These are phyloP conservation scores for Stratiomys singularior DNA, from an alignment of 2,888 invertebrate species.

Conservation along the genomic window DNA sequence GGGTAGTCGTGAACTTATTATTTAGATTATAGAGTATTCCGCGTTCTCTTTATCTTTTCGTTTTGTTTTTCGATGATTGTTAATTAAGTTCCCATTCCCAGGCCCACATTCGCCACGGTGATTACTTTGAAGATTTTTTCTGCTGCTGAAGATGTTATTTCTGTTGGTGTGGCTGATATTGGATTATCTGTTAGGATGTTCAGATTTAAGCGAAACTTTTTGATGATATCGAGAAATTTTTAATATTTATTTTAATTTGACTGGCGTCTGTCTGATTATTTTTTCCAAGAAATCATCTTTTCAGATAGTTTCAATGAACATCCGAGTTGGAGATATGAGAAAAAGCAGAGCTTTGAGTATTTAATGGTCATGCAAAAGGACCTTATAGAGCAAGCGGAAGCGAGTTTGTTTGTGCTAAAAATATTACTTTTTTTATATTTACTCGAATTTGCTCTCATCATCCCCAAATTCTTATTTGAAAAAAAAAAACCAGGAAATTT, in stretches of 20 bases:
- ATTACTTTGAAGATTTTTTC: slow-evolving; percentile 20
- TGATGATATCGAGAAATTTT: background rate
- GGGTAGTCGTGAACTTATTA: slow-evolving; percentile 39
- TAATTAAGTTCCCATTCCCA: slow-evolving; percentile 35
- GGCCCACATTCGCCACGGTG: background rate
- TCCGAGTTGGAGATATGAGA: background rate
- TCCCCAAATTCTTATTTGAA: no score
- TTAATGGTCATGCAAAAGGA: no score
- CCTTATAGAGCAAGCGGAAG: no score
- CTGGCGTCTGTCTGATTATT: slow-evolving; percentile 5
- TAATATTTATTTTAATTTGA: slow-evolving; percentile 9
- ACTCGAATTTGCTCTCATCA: no score
- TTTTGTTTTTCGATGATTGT: background rate
- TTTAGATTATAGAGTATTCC: slow-evolving; percentile 23
- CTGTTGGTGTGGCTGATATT: background rate
- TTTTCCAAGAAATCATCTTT: background rate
- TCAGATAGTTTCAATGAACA: background rate
- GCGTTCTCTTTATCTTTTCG: background rate
- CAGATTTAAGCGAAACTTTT: background rate
- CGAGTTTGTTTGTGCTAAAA: no score
- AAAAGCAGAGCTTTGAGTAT: no score
- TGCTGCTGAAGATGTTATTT: background rate
- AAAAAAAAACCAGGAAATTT: no score
- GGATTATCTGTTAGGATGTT: background rate
- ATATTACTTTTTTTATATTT: no score